Conservation (phyloP, 2,797 vertebrate genomes). For the Enteromius treurensis region DNA sequence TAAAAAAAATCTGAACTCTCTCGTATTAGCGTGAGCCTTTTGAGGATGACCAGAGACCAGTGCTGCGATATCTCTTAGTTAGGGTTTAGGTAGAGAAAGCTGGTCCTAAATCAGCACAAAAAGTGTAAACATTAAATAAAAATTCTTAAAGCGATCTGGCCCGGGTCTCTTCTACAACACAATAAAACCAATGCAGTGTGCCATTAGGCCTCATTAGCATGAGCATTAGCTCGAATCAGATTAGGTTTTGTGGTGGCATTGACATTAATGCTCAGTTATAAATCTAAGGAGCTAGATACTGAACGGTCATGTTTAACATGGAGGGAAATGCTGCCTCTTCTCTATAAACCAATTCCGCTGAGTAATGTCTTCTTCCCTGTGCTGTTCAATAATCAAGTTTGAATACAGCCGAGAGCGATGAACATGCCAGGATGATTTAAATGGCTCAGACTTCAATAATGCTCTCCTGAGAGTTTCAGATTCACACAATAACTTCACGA, state of each 20-base stretch:
- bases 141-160: neutral
- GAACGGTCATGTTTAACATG: slow-evolving; percentile 3
- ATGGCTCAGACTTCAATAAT: slow-evolving; percentile 25
- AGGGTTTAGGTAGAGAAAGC: slow-evolving; percentile 19
- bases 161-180: neutral
- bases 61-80: slow-evolving; percentile 27
- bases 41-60: slow-evolving; percentile 37
- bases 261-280: neutral
- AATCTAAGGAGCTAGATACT: neutral
- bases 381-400: neutral
- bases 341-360: neutral
- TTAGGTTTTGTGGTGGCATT: neutral
- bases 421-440: slow-evolving; percentile 26
- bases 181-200: neutral
- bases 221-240: neutral
- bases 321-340: neutral
- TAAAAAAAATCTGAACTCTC: slow-evolving; percentile 17
- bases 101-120: slow-evolving; percentile 28
- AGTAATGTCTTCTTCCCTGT: neutral
- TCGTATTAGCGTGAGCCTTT: neutral
- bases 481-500: neutral
- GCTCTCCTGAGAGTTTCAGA: slow-evolving; percentile 41
- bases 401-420: slow-evolving; percentile 4
- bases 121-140: neutral
- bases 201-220: neutral